phyloP scores from a whole-genome alignment of 2,797 vertebrate genomes.

The Sebastes nivosus region DNA sequence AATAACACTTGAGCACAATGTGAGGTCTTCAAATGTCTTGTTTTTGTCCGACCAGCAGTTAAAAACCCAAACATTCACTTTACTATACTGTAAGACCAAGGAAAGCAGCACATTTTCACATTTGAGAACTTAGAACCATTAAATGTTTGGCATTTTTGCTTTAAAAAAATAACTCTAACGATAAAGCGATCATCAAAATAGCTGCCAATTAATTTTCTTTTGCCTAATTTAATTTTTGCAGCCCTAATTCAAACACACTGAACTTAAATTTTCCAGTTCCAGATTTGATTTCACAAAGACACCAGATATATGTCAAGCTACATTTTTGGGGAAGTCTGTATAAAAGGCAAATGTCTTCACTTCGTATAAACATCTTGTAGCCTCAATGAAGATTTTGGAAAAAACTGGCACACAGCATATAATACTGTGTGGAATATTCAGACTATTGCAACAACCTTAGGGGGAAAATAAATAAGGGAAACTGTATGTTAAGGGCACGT shows the following conservation, averaged over 20 bases:
- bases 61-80: too few species aligned
- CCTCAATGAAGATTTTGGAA: not conserved
- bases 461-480: not conserved
- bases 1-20: too few species aligned
- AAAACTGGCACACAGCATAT: not conserved
- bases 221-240: not conserved
- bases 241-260: not conserved
- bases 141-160: not conserved
- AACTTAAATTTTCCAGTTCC: not conserved
- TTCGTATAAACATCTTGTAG: not conserved
- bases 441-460: not conserved
- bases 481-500: not conserved
- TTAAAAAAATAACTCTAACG: not conserved
- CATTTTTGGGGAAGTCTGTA: not conserved
- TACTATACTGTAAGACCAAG: not conserved
- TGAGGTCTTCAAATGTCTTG: too few species aligned
- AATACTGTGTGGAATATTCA: not conserved
- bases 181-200: not conserved
- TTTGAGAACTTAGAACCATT: not conserved
- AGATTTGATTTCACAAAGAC: not conserved
- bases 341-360: not conserved
- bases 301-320: not conserved
- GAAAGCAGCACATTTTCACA: not conserved
- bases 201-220: not conserved
- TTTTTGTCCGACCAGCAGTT: too few species aligned